Percentiles rank a stretch among this genome's conserved stretches.
Conservation (phyloP, 2,888 invertebrate genomes). For the Elmis aenea region DNA sequence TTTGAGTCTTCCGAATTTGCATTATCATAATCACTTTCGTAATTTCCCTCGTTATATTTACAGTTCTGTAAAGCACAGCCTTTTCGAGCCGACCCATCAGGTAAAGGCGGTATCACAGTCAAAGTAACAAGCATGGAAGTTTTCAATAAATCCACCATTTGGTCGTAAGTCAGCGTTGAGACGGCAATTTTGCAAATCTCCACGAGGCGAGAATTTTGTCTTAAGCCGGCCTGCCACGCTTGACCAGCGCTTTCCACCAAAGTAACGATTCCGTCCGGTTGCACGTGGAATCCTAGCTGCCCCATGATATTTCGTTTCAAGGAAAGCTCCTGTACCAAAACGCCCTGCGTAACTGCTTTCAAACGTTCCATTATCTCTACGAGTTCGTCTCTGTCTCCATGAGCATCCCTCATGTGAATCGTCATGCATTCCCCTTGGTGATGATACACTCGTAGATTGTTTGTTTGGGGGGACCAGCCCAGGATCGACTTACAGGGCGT, state of each 20-base stretch:
- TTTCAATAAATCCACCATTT: conserved; percentile 87
- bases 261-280: conserved; percentile 89
- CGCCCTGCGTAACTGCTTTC: conserved; percentile 72
- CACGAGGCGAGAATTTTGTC: conserved; percentile 84
- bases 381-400: conserved; percentile 63
- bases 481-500: conserved; percentile 79
- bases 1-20: conserved; percentile 48
- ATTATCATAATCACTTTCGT: conserved; percentile 67
- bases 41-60: conserved; percentile 56
- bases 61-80: conserved; percentile 63
- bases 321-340: conserved; percentile 73
- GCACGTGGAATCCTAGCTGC: conserved; percentile 86
- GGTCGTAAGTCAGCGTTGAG: conserved; percentile 82
- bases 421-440: conserved; percentile 89
- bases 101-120: conserved; percentile 69
- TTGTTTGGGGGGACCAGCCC: conserved; percentile 54
- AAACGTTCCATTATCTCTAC: conserved; percentile 77
- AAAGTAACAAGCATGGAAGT: conserved; percentile 85
- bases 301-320: conserved; percentile 75
- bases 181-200: conserved; percentile 66
- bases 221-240: conserved; percentile 78
- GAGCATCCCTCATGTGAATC: conserved; percentile 66
- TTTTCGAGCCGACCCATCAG: conserved; percentile 64
- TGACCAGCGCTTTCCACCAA: conserved; percentile 75
- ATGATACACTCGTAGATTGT: conserved; percentile 76